Base-by-base conservation (phyloP, 2,113 vertebrate species). In the Rhinopomastus cyanomelas region DNA sequence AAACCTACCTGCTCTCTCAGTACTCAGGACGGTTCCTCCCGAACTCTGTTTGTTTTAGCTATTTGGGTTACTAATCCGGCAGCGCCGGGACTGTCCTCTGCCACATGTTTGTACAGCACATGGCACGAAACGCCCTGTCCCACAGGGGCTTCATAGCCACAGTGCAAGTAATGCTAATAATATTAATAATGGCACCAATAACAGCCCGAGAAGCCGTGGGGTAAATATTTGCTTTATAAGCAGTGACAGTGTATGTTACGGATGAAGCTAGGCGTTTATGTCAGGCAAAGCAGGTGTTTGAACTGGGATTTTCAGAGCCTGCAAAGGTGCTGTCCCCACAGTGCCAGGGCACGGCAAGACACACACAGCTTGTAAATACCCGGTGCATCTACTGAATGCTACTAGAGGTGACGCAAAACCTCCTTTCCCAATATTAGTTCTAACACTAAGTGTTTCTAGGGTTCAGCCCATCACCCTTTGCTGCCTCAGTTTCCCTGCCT, bases 141-240 rank as follows among this genome's bases (percentile, higher is more conserved):
- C 49, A 6, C 32, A 55, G 34, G 19, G 6, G 3, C 10, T 79
- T 76, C 9, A 1, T n/a, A 32, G 12, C 14, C 78, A 21, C 76
- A 55, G 29, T 32, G 44, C 27, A 90, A 89, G 74, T 57, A 74
- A 23, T 56, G 79, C 3, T 87, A 87, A 91, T 82, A 89, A 22
- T 51, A 71, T 85, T 89, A 89, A 85, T 79, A 87, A 55, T 37
- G 19, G 10, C 37, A 27, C 26, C 29, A 81, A 44, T 60, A 89
- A 56, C 0, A 2, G 7, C 29, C 21, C 2, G 5, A 44, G 67
- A 72, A 83, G 27, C 2, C 0, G 15, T 1, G 0, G 20, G 56
- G 79, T 64, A 81, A 94, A 83, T 88, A 95, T 92, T 94, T 93
- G n/a, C 8, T 72, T 44, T 75, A 17, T 29, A 62, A 61, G 21